These are phyloP conservation scores for Brachionus paranguensis DNA, from an alignment of 1,140 invertebrate genomes.

Conservation along the genomic window DNA sequence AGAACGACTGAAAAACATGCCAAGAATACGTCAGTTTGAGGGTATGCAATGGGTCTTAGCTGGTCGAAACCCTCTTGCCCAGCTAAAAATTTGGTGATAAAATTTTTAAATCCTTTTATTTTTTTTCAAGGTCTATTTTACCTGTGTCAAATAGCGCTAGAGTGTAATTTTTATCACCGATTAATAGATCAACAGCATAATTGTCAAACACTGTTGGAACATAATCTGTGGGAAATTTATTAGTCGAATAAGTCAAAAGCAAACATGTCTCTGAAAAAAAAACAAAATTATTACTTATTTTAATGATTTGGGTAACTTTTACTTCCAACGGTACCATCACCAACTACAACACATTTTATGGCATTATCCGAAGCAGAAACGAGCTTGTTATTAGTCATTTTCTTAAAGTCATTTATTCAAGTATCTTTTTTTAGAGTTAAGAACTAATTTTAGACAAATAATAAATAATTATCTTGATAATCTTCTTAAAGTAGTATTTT, in stretches of 20 bases:
- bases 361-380: constrained; percentile 3
- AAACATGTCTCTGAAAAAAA: constrained; percentile 33
- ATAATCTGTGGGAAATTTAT: constrained; percentile 35
- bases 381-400: not conserved
- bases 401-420: not conserved
- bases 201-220: constrained; percentile 40
- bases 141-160: constrained; percentile 63
- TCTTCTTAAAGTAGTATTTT: not conserved
- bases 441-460: not conserved
- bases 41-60: constrained; percentile 32
- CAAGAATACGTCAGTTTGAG: constrained; percentile 46
- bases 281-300: not conserved
- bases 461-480: not conserved
- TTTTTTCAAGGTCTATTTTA: constrained; percentile 93
- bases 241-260: constrained; percentile 3
- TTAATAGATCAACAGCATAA: constrained; percentile 15
- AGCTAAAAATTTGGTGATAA: not conserved
- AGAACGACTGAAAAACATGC: constrained; percentile 47
- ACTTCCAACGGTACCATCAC: constrained; percentile 40
- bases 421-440: not conserved
- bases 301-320: not conserved
- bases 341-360: constrained; percentile 31
- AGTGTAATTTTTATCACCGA: constrained; percentile 27
- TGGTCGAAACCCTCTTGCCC: constrained; percentile 30
- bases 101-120: constrained; percentile 93